Conservation (phyloP, 92 coral and sea anemone species). For the Actinostola sp. region DNA sequence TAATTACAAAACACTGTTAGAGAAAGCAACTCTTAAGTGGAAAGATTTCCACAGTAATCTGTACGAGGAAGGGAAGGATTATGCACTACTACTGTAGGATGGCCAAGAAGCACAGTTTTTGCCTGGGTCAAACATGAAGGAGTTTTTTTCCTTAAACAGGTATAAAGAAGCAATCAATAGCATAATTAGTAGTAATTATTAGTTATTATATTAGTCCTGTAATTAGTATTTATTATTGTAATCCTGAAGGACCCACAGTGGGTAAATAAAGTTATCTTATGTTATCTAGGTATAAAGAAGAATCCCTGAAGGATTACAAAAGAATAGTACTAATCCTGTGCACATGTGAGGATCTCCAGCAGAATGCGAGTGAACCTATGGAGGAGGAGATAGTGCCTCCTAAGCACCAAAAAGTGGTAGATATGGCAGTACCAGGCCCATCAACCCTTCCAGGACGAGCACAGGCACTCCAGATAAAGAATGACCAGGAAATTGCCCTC, state of each 20-base stretch:
- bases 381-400: no score
- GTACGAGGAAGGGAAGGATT: constrained; percentile 39
- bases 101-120: constrained; percentile 48
- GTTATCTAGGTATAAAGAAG: no score
- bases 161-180: no score
- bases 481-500: constrained; percentile 2
- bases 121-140: constrained; percentile 43
- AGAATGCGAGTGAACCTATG: not conserved
- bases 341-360: constrained; percentile 6
- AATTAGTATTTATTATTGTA: no score
- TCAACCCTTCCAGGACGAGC: no score
- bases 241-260: no score
- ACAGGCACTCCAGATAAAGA: not conserved
- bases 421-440: no score
- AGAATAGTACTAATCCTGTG: constrained; percentile 17
- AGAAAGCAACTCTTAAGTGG: constrained; percentile 50
- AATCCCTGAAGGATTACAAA: constrained; percentile 17
- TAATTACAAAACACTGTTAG: constrained; percentile 18
- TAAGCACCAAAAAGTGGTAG: no score
- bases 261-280: no score
- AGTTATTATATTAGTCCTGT: no score
- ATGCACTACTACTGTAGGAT: constrained; percentile 39
- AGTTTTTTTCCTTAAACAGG: constrained; percentile 30
- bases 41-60: constrained; percentile 35
- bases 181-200: no score